Percentiles rank a stretch among this genome's conserved stretches.
These are phyloP conservation scores for Hydriomena furcata DNA, from an alignment of 2,888 invertebrate genomes.

Conservation along the genomic window DNA sequence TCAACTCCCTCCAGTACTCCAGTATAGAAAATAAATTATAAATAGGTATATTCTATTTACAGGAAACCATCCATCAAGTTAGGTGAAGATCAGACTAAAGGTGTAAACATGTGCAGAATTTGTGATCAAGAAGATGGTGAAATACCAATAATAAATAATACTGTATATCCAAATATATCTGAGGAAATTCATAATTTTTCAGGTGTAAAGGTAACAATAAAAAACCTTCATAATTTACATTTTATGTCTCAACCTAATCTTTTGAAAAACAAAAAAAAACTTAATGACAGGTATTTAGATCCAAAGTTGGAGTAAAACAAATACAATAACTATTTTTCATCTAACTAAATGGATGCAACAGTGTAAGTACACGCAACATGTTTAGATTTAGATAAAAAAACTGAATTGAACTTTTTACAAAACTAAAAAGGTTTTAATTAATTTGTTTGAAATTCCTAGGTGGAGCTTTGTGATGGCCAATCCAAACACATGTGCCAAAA, in stretches of 20 bases:
- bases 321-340: too few species aligned
- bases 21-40: too few species aligned
- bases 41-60: slow-evolving; percentile 36
- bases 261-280: too few species aligned
- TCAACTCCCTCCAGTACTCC: too few species aligned
- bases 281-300: too few species aligned
- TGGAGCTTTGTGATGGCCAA: slow-evolving; percentile 56
- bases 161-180: slow-evolving; percentile 58
- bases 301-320: too few species aligned
- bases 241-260: too few species aligned
- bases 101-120: slow-evolving; percentile 56
- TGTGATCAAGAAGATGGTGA: slow-evolving; percentile 62
- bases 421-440: background rate
- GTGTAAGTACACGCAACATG: too few species aligned
- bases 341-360: too few species aligned
- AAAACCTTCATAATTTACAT: too few species aligned
- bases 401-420: background rate
- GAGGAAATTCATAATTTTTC: slow-evolving; percentile 67
- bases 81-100: slow-evolving; percentile 17
- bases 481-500: slow-evolving; percentile 68
- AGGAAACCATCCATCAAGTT: slow-evolving; percentile 41
- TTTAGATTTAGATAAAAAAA: too few species aligned
- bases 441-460: too few species aligned
- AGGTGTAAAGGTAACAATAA: slow-evolving; percentile 60
- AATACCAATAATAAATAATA: slow-evolving; percentile 68